Evolutionary conservation across 1,140 invertebrate species (phyloP).

Genomic region (Calephelis virginiensis): DNA sequence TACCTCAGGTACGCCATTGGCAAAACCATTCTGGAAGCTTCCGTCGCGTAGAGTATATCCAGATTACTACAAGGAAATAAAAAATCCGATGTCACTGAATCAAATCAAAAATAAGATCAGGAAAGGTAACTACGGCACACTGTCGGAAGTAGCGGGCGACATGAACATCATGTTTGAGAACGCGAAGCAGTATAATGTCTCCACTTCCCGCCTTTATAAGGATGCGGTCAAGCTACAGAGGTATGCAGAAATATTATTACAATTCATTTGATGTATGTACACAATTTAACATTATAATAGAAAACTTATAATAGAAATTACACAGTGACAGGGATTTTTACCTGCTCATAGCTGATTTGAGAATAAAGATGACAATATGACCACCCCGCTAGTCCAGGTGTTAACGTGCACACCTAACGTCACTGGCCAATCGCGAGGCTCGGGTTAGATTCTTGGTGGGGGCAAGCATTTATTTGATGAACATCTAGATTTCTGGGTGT

Average conservation of each 20-base stretch:
- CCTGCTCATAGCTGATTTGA: no score
- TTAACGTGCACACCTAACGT: no score
- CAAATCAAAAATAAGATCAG: constrained; percentile 96
- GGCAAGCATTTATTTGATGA: no score
- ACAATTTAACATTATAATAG: no score
- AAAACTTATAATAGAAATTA: no score
- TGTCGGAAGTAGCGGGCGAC: constrained; percentile 95
- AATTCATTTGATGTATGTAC: no score
- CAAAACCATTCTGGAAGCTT: constrained; percentile 95
- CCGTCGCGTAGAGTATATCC: constrained; percentile 94
- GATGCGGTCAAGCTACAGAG: constrained; percentile 80
- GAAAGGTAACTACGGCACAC: constrained; percentile 89
- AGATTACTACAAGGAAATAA: constrained; percentile 98
- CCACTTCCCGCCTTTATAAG: constrained; percentile 92
- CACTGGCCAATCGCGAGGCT: no score
- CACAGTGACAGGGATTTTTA: no score
- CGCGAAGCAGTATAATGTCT: constrained; percentile 95
- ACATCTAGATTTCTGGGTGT: no score
- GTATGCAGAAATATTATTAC: constrained; percentile 31
- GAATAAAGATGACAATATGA: no score
- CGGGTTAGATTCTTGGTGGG: no score
- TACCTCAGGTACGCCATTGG: constrained; percentile 82
- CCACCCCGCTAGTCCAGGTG: no score
- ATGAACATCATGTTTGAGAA: constrained; percentile 99
- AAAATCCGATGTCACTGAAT: constrained; percentile 95